Evolutionary conservation across 1,140 invertebrate species (phyloP).

Genomic region (Zaprionus ghesquierei): DNA sequence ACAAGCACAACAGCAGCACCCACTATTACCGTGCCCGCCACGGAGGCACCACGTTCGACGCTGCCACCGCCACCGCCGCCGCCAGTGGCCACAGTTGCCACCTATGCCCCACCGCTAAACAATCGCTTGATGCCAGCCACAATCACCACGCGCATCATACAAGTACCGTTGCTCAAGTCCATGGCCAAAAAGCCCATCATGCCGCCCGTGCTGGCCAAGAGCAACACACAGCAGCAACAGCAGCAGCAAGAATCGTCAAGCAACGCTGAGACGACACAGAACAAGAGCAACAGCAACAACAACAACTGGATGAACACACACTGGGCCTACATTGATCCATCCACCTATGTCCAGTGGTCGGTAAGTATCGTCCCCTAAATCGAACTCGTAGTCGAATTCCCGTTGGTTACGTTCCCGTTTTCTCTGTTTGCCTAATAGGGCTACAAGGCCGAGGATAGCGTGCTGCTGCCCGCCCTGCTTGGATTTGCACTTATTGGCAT

Average conservation of each 20-base stretch:
- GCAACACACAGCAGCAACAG: conserved; percentile 32
- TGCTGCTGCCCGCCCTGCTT: conserved; percentile 73
- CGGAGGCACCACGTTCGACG: not conserved
- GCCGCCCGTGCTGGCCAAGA: conserved; percentile 76
- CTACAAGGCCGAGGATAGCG: conserved; percentile 81
- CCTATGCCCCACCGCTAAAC: conserved; percentile 28
- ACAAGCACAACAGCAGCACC: conserved; percentile 8
- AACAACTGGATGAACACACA: conserved; percentile 75
- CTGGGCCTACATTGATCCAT: conserved; percentile 87
- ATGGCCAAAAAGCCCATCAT: conserved; percentile 79
- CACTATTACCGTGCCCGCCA: not conserved
- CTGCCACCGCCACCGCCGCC: conserved; percentile 18
- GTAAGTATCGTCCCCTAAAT: conserved; percentile 81
- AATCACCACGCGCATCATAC: conserved; percentile 76
- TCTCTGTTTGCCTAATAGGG: conserved; percentile 49
- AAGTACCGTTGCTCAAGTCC: conserved; percentile 75
- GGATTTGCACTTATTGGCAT: conserved; percentile 80
- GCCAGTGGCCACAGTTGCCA: conserved; percentile 11
- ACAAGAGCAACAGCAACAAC: conserved; percentile 46
- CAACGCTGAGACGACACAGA: conserved; percentile 18
- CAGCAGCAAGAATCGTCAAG: not conserved
- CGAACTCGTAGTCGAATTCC: too few species aligned
- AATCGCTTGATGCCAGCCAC: conserved; percentile 38
- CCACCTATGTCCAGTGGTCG: conserved; percentile 86
- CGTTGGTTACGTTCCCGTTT: not conserved